Percentiles rank a stretch among this genome's conserved stretches.
Evolutionary conservation across 1,140 invertebrate species (phyloP).

Genomic region (Planococcus citri): DNA sequence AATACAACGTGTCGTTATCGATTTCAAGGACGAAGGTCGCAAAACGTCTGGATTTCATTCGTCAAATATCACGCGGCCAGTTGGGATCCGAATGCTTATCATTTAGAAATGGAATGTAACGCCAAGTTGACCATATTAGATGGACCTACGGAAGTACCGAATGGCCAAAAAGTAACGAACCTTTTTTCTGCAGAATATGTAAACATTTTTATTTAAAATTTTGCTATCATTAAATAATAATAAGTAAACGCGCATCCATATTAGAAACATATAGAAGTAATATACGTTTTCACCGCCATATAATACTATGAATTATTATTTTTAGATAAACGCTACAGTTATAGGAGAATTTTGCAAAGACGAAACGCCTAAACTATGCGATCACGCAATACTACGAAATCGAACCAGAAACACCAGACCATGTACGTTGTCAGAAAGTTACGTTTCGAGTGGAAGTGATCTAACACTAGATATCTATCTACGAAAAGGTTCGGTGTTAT

Average conservation of each 20-base stretch:
- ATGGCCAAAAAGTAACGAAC: slow-evolving; percentile 18
- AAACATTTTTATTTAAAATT: no score
- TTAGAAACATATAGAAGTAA: background rate
- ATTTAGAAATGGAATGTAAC: slow-evolving; percentile 52
- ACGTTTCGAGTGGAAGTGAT: slow-evolving; percentile 54
- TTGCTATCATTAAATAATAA: background rate
- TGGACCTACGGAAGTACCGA: slow-evolving; percentile 33
- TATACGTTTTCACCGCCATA: no score
- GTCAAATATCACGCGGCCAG: slow-evolving; percentile 63
- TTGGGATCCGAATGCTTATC: slow-evolving; percentile 42
- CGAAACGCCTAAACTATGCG: slow-evolving; percentile 59
- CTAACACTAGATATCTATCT: slow-evolving; percentile 57
- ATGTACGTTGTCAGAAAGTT: slow-evolving; percentile 60
- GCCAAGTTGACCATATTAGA: slow-evolving; percentile 62
- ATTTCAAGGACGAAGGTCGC: slow-evolving; percentile 52
- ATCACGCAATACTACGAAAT: slow-evolving; percentile 59
- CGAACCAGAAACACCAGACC: slow-evolving; percentile 57
- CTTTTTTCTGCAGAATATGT: no score
- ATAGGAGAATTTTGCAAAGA: slow-evolving; percentile 53
- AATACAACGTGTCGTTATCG: slow-evolving; percentile 43
- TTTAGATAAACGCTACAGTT: slow-evolving; percentile 40
- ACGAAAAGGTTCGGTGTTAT: slow-evolving; percentile 61
- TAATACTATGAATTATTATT: no score
- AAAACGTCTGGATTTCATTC: slow-evolving; percentile 73
- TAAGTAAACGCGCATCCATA: slow-evolving; percentile 5